Base-by-base conservation (phyloP, 1,140 invertebrate genomes). In the Orchestia grillus region DNA sequence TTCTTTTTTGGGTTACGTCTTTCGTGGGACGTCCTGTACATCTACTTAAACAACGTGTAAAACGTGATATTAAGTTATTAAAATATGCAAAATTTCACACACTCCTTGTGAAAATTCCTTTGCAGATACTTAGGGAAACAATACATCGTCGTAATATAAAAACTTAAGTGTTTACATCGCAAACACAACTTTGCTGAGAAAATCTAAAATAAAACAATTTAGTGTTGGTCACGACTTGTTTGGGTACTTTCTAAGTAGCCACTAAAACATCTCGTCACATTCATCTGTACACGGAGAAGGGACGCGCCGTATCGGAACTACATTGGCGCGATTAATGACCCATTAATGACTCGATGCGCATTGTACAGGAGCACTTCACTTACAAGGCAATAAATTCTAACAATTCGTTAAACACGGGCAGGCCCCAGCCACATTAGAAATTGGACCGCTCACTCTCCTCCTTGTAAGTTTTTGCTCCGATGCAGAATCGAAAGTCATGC, bases 401-500 rank as follows among this genome's bases (percentile, higher is more conserved):
- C 4, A 90, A 42, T 44, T 90, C 36, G 4, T 44, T 36, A 0
- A 19, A 90, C 11, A 90, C 11, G 1, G 36, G 11, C 62, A 23
- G 62, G 62, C 28, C 62, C 3, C 15, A 23, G 62, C 36, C 11
- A 36, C 28, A 77, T 77, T 77, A 77, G 62, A 77, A 77, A 77
- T 77, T 77, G 62, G 36, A 36, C 15, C 62, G 11, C 62, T 77
- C 62, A 77, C 62, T 77, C 62, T 77, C 62, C 62, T 77, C 62
- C 62, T 77, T 36, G 88, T 44, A 8, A 44, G 88, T 90, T 90
- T 90, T 90, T 90, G 88, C 41, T 42, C 3, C 3, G n/a, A 23
- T 36, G 16, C 23, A 8, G n/a, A 44, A 90, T 90, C 88, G 88
- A 90, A 90, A 90, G 88, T 90, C 88, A 90, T 90, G 88, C 88